phyloP scores from a whole-genome alignment of 2,113 vertebrate species.

The Pedetes capensis region DNA sequence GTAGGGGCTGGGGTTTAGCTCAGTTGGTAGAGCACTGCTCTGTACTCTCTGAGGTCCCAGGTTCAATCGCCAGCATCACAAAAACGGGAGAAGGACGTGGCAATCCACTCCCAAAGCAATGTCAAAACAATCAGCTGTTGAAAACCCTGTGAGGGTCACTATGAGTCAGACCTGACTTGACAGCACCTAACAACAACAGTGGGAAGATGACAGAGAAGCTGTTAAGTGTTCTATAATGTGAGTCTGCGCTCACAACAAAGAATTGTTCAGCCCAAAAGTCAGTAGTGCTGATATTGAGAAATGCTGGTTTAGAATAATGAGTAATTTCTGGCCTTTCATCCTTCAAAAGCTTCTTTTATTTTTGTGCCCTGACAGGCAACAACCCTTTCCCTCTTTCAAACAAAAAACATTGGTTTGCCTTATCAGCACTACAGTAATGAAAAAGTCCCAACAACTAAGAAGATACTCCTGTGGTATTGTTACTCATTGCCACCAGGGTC shows the following conservation, averaged over 20 bases:
- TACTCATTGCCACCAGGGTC: background rate
- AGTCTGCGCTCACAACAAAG: background rate
- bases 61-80: too few relatives aligned
- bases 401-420: conserved; percentile 43
- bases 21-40: too few relatives aligned
- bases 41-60: too few relatives aligned
- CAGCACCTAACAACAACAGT: too few relatives aligned
- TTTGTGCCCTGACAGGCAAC: background rate
- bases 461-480: background rate
- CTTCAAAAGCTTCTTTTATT: conserved; percentile 38
- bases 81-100: too few relatives aligned
- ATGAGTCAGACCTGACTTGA: too few relatives aligned
- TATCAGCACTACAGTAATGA: background rate
- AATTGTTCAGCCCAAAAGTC: conserved; percentile 9
- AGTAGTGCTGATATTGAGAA: background rate
- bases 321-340: conserved; percentile 43
- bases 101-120: too few relatives aligned
- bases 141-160: too few relatives aligned
- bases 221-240: background rate
- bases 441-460: background rate
- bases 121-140: too few relatives aligned
- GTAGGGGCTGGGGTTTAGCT: too few relatives aligned
- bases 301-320: background rate
- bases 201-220: too few relatives aligned
- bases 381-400: background rate